Conservation (phyloP, 2,797 vertebrate genomes). For the Acomys russatus region DNA sequence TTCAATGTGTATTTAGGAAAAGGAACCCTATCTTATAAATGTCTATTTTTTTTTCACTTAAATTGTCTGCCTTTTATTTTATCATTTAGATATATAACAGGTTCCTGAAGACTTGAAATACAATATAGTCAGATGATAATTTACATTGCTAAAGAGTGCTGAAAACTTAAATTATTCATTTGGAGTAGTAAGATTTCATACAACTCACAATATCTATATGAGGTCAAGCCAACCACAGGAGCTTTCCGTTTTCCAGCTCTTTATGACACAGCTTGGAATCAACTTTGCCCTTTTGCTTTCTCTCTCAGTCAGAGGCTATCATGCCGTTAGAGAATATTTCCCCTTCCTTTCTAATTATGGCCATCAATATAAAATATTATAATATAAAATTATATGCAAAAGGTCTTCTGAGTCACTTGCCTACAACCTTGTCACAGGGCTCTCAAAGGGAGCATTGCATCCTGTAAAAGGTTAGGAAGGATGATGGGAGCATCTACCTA, state of each 20-base stretch:
- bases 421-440: slow-evolving; percentile 48
- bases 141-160: slow-evolving; percentile 71
- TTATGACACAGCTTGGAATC: slow-evolving; percentile 35
- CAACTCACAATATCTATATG: background rate
- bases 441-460: background rate
- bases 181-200: background rate
- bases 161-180: slow-evolving; percentile 68
- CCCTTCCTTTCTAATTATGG: slow-evolving; percentile 64
- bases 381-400: slow-evolving; percentile 12
- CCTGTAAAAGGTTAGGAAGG: background rate
- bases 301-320: slow-evolving; percentile 63
- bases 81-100: slow-evolving; percentile 52
- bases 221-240: slow-evolving; percentile 37
- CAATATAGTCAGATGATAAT: slow-evolving; percentile 22
- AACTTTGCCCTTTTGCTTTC: slow-evolving; percentile 53
- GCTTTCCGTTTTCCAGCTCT: slow-evolving; percentile 39
- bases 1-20: background rate
- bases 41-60: slow-evolving; percentile 26
- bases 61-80: slow-evolving; percentile 35
- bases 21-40: background rate
- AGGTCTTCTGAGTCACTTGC: slow-evolving; percentile 32
- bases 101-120: slow-evolving; percentile 39
- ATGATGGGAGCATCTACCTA: background rate
- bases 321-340: slow-evolving; percentile 36
- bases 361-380: slow-evolving; percentile 63